Evolutionary conservation across 2,113 vertebrate species (phyloP), one percentile per base, ranked within the genome.

Genomic region (Halcyon malimbica): DNA sequence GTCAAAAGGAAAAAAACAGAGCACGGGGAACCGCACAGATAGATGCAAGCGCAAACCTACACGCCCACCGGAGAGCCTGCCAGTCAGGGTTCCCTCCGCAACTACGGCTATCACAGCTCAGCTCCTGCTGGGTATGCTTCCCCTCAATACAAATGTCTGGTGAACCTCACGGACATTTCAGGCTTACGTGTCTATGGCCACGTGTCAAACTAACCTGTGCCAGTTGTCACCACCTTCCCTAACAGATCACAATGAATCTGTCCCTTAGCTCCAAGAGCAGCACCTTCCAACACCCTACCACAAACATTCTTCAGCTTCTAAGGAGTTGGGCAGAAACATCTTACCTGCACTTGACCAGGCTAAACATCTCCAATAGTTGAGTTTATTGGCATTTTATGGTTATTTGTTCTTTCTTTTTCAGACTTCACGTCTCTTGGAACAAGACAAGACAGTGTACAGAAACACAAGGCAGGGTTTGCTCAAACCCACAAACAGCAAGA

Each of bases 391-490:
- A 11, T 35, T 73, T 82, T 21, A 37, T 46, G 31, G 37, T 76
- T 80, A 12, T 68, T 15, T 62, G 50, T 86, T 16, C 18, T 89
- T 62, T 37, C 35, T 83, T 87, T 93, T 91, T 67, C 87, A 83
- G 76, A 81, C 20, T 64, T 73, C 48, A 50, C 59, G 53, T 94
- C 64, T 94, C 64, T 75, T 2, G 7, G 80, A 96, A 86, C 89
- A 96, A 92, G 88, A 94, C 91, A 94, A 96, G 92, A 94, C 94
- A 95, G 91, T 16, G 65, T 78, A 94, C 93, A 95, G 96, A 91
- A 95, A 96, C 87, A 93, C 92, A 91, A 73, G 94, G 93, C 85
- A 95, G 84, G 89, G 83, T 93, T 94, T 94, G 54, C 63, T 94
- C 87, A 79, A 91, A 86, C 83, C 95, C 96, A 97, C 94, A 92